phyloP scores from a whole-genome alignment of 2,888 invertebrate genomes.

The Volucella zonaria region DNA sequence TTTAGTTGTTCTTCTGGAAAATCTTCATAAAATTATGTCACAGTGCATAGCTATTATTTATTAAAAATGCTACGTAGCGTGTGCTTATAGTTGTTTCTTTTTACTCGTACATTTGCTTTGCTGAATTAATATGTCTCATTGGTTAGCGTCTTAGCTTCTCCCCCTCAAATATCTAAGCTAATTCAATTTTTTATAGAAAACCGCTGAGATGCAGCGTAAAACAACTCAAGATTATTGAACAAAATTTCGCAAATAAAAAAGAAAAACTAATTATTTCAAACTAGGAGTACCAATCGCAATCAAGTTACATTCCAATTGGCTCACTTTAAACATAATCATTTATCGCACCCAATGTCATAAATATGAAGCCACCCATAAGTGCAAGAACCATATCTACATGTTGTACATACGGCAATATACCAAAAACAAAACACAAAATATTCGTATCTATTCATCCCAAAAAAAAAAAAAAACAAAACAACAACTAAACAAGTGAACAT shows the following conservation, averaged over 20 bases:
- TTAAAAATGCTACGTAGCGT: no score
- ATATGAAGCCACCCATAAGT: slow-evolving; percentile 50
- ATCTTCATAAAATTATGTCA: no score
- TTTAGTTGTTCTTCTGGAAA: no score
- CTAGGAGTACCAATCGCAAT: slow-evolving; percentile 11
- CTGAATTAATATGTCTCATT: no score
- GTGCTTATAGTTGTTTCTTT: no score
- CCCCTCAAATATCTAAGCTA: no score
- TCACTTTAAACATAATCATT: slow-evolving; percentile 36
- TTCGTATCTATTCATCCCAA: not conserved
- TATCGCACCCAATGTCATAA: slow-evolving; percentile 56
- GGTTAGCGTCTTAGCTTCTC: no score
- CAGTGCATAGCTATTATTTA: no score
- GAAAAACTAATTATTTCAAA: not conserved
- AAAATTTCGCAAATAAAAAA: slow-evolving; percentile 9
- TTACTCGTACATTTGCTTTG: no score
- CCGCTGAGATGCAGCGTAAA: no score
- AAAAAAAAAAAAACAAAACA: slow-evolving; percentile 16
- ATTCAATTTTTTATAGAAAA: no score
- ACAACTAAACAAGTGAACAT: slow-evolving; percentile 21
- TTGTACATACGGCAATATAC: slow-evolving; percentile 39
- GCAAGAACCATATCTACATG: slow-evolving; percentile 30
- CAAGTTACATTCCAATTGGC: slow-evolving; percentile 42
- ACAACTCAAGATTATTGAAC: no score
- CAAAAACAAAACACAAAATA: not conserved